Conservation (phyloP, 2,113 vertebrate species). For the Ramphastos sulfuratus region DNA sequence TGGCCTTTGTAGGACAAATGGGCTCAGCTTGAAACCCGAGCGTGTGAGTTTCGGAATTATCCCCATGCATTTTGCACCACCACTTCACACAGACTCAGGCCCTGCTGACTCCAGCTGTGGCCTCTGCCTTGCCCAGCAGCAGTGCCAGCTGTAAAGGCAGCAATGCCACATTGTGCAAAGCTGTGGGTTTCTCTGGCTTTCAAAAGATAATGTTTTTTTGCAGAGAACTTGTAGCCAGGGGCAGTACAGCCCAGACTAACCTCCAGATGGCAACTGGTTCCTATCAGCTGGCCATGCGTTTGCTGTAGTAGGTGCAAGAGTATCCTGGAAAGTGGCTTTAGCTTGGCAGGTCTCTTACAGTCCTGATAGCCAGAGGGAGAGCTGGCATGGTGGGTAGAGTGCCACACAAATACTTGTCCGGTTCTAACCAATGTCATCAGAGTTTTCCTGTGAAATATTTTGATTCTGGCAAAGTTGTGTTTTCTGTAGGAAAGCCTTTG, state of each 20-base stretch:
- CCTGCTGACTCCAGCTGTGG: neutral
- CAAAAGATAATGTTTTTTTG: neutral
- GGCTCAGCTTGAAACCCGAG: neutral
- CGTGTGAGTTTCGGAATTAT: fast-evolving
- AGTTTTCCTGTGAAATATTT: neutral
- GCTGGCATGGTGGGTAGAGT: fast-evolving
- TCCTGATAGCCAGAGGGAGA: neutral
- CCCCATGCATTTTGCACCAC: neutral
- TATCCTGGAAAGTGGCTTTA: neutral
- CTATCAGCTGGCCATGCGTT: fast-evolving
- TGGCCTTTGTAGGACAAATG: neutral
- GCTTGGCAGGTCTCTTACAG: neutral
- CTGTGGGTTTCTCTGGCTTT: neutral
- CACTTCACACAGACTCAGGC: neutral
- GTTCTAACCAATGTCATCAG: neutral
- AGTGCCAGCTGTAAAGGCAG: fast-evolving
- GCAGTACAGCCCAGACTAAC: neutral
- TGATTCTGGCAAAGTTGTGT: neutral
- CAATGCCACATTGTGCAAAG: fast-evolving
- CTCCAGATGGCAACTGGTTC: neutral
- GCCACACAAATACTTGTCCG: neutral
- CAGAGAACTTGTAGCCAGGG: fast-evolving
- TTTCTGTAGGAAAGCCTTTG: neutral
- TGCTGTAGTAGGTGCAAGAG: neutral
- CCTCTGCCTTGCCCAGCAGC: neutral